Base-by-base conservation (phyloP, 2,888 invertebrate species). In the Drosophila suboccidentalis region DNA sequence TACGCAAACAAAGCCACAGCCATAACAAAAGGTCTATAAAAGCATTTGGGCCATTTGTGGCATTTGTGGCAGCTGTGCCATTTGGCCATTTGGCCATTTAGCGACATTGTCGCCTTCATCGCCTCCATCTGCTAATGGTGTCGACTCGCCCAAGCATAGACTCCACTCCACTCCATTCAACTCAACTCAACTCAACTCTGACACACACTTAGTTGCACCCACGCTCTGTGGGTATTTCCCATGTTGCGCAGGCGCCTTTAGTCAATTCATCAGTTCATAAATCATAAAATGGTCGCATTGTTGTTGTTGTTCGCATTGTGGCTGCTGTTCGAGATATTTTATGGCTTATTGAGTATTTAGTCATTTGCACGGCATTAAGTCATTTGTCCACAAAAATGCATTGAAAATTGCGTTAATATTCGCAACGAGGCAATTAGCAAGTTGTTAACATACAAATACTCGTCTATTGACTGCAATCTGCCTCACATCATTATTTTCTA, bases 181-280 rank as follows among this genome's bases (percentile, higher is more conserved):
- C 72, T 58, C 68, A n/a, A n/a, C 3, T 36, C 36, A 19, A 19
- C 3, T 36, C 36, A 36, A 44, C 72, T 58, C 68, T 53, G 47
- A 49, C 60, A 65, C 69, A 47, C 57, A 69, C 73, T 49, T 60
- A 49, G 64, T 75, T 68, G 46, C 78, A 62, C 78, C 78, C 78
- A 78, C 78, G 64, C 64, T 29, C 17, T 29, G 26, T 29, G 26
- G 78, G 87, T 68, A 80, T 79, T 84, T 82, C 74, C 73, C 71
- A 53, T 69, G 75, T 72, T 70, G 69, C 68, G 70, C 62, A 66
- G 60, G 63, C 66, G 78, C 65, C 61, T 58, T 53, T 53, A 38
- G 49, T 65, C 79, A 71, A 53, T 66, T 81, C 74, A 58, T 62
- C 84, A 79, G 80, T 76, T 85, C 85, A 80, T 87, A 86, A 86